Conservation (phyloP, 2,797 vertebrate species). For the Mus spretus region DNA sequence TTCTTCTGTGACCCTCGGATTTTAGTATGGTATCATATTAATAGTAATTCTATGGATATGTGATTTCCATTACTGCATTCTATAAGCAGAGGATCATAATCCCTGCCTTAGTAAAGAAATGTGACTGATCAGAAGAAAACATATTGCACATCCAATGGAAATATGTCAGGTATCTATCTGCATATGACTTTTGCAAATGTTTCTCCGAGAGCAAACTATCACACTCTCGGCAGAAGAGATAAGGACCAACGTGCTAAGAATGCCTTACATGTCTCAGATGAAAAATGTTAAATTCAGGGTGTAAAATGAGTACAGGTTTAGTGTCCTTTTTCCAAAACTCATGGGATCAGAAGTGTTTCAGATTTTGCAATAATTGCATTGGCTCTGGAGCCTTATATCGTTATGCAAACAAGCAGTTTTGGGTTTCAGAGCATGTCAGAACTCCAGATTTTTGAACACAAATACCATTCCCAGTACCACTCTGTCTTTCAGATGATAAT, state of each 20-base stretch:
- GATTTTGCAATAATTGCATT: constrained; percentile 5
- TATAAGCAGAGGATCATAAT: constrained; percentile 49
- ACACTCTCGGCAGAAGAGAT: constrained; percentile 58
- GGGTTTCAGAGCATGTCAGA: not conserved
- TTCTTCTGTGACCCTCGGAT: not conserved
- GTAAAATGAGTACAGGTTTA: constrained; percentile 45
- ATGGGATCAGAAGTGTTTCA: not conserved
- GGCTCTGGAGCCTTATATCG: not conserved
- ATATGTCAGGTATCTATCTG: constrained; percentile 65
- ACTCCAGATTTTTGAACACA: not conserved
- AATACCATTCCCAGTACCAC: constrained; percentile 29
- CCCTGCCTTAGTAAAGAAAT: constrained; percentile 68
- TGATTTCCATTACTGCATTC: constrained; percentile 39
- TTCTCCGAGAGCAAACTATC: constrained; percentile 68
- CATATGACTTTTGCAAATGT: constrained; percentile 60
- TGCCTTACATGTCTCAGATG: constrained; percentile 67
- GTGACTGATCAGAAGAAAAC: constrained; percentile 39
- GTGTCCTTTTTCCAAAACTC: not conserved
- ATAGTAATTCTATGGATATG: constrained; percentile 34
- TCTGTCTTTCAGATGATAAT: constrained; percentile 49
- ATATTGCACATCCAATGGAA: constrained; percentile 46
- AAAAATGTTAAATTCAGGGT: constrained; percentile 67
- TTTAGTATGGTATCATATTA: not conserved
- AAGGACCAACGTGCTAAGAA: constrained; percentile 65
- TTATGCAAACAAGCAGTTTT: not conserved